Conservation (phyloP, 2,888 invertebrate genomes). For the Lysandra bellargus region DNA sequence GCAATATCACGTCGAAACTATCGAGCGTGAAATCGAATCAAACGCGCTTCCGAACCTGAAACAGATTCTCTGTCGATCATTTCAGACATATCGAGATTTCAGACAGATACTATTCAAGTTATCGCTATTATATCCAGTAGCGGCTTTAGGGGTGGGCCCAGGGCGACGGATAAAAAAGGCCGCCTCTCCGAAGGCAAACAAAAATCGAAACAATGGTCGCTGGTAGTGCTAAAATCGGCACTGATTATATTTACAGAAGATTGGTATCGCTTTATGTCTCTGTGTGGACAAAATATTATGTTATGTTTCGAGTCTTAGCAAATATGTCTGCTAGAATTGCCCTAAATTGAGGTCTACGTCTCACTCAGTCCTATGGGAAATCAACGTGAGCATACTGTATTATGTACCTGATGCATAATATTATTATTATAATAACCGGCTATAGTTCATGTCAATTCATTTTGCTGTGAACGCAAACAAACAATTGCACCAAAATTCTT, state of each 20-base stretch:
- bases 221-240: too few species aligned
- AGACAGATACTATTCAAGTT: neutral
- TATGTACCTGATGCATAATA: neutral
- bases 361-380: constrained; percentile 7
- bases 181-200: too few species aligned
- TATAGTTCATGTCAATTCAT: neutral
- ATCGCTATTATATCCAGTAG: neutral
- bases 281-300: neutral
- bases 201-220: too few species aligned
- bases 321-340: neutral
- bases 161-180: too few species aligned
- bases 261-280: neutral
- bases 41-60: neutral
- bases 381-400: neutral
- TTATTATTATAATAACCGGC: neutral
- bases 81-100: neutral
- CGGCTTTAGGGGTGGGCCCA: too few species aligned
- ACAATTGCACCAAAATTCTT: too few species aligned
- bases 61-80: constrained; percentile 12
- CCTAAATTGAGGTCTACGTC: neutral
- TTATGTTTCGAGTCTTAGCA: neutral
- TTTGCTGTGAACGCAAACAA: too few species aligned
- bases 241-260: neutral
- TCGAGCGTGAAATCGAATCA: neutral
- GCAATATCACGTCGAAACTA: neutral